phyloP scores from a whole-genome alignment of 2,797 vertebrate genomes.

The Vireo griseus region DNA sequence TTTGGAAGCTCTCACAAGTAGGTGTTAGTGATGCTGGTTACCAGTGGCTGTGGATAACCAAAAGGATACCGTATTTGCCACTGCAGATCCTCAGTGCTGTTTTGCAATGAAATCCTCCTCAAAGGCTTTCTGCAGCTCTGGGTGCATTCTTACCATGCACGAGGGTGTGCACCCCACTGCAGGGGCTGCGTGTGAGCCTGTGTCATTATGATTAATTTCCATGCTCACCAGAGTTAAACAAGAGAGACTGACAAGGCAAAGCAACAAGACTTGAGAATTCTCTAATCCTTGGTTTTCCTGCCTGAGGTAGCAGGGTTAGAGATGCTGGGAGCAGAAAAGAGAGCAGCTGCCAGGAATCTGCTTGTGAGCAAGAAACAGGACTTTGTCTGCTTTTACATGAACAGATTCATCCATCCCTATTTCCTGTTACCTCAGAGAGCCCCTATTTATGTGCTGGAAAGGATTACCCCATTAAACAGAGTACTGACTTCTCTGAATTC shows the following conservation, averaged over 20 bases:
- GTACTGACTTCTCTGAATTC: not conserved
- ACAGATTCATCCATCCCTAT: not conserved
- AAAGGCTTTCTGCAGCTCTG: not conserved
- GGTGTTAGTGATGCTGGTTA: not conserved
- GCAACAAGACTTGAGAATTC: not conserved
- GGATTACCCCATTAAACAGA: not conserved
- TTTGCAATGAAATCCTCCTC: not conserved
- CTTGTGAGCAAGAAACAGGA: not conserved
- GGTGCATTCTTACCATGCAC: accelerated
- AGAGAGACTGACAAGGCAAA: not conserved
- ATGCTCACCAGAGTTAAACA: not conserved
- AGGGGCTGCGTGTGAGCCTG: not conserved
- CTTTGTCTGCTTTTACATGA: not conserved
- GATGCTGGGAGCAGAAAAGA: not conserved
- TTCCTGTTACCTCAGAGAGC: not conserved
- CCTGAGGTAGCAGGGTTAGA: not conserved
- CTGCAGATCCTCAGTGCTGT: accelerated
- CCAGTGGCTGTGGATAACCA: not conserved
- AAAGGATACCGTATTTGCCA: accelerated
- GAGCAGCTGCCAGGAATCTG: not conserved
- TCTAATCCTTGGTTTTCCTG: not conserved
- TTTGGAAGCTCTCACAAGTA: slow-evolving; percentile 1
- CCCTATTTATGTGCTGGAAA: not conserved
- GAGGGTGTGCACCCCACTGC: not conserved
- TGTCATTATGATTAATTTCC: not conserved